Conservation (phyloP, 2,888 invertebrate genomes). For the Antheraea assamensis region DNA sequence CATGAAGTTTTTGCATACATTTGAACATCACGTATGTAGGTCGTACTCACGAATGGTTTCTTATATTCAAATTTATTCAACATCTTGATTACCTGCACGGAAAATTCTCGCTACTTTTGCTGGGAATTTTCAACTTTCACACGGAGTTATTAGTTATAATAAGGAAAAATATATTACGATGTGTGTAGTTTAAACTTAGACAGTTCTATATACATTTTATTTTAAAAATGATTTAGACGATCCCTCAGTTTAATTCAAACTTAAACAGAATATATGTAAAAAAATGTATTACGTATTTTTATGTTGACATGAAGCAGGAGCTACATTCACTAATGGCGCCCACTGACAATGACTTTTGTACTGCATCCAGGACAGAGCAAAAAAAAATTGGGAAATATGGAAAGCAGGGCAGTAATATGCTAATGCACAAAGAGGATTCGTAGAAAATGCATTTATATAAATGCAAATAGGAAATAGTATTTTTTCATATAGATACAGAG, state of each 20-base stretch:
- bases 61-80: slow-evolving; percentile 16
- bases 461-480: not conserved
- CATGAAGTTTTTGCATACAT: not conserved
- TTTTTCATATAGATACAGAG: not conserved
- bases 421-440: slow-evolving; percentile 1
- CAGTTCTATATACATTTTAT: not conserved
- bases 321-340: not conserved
- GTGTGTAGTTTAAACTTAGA: not conserved
- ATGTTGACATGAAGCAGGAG: not conserved
- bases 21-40: not conserved
- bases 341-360: not conserved
- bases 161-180: not conserved
- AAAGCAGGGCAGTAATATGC: not conserved
- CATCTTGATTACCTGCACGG: slow-evolving; percentile 1
- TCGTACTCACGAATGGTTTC: slow-evolving; percentile 7
- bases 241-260: not conserved
- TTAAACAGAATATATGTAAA: not conserved
- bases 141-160: not conserved
- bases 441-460: slow-evolving; percentile 2
- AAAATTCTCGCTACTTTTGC: not conserved
- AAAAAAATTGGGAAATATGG: slow-evolving; percentile 5
- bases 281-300: not conserved
- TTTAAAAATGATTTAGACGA: not conserved
- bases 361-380: not conserved
- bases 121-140: not conserved